Evolutionary conservation across 2,797 vertebrate species (phyloP).

Genomic region (Macrochelys suwanniensis): DNA sequence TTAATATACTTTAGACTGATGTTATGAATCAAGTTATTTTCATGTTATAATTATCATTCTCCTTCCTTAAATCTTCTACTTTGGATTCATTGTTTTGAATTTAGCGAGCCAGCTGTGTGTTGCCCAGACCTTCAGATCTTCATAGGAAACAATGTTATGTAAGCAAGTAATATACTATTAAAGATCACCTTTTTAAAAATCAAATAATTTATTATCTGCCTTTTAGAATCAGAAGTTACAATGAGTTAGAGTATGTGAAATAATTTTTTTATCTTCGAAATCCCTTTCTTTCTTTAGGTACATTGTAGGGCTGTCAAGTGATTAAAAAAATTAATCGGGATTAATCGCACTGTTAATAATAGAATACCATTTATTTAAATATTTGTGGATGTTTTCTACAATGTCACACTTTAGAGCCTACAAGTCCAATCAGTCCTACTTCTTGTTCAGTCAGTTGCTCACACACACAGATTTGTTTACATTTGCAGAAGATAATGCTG

Average conservation of each 20-base stretch:
- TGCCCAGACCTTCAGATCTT: background rate
- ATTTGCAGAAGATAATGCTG: too few species aligned
- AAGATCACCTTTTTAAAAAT: background rate
- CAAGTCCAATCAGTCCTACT: too few species aligned
- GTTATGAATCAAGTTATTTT: background rate
- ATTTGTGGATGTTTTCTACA: too few species aligned
- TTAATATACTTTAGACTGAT: background rate
- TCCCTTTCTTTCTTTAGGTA: background rate
- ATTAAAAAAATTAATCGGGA: too few species aligned
- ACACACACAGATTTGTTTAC: too few species aligned
- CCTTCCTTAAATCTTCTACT: background rate
- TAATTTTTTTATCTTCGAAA: background rate
- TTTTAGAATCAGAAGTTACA: background rate
- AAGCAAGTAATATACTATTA: background rate
- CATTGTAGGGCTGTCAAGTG: too few species aligned
- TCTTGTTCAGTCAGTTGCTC: too few species aligned
- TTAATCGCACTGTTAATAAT: too few species aligned
- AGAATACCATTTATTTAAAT: too few species aligned
- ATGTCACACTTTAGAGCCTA: too few species aligned
- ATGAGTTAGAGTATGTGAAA: background rate
- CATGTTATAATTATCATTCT: background rate
- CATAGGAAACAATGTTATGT: background rate
- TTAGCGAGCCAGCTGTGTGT: background rate
- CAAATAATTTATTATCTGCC: background rate
- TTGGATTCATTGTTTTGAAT: background rate